These are phyloP conservation scores for Ophion obscuratus DNA, from an alignment of 2,888 invertebrate genomes.

Conservation along the genomic window DNA sequence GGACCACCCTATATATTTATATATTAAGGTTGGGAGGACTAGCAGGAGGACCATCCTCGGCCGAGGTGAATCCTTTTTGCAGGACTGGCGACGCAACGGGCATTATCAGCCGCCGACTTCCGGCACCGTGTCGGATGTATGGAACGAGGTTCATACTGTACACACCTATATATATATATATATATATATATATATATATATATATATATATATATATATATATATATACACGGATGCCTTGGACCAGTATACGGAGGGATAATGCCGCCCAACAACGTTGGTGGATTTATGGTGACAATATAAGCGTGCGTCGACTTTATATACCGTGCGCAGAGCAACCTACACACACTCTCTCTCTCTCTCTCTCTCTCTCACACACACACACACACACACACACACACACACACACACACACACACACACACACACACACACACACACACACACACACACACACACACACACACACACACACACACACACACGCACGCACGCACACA, in stretches of 20 bases:
- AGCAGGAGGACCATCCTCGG: conserved; percentile 8
- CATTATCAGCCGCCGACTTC: conserved; percentile 76
- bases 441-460: too few relatives aligned
- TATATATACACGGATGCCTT: not conserved
- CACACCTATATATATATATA: not conserved
- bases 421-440: too few relatives aligned
- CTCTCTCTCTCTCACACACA: too few relatives aligned
- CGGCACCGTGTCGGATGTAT: conserved; percentile 76
- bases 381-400: too few relatives aligned
- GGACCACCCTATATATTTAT: not conserved
- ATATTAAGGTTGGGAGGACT: conserved; percentile 3
- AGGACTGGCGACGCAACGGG: conserved; percentile 3
- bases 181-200: not conserved
- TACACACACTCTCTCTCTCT: not conserved
- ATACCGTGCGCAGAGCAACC: not conserved
- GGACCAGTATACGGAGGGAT: conserved; percentile 68
- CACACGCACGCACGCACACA: too few relatives aligned
- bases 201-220: too few relatives aligned
- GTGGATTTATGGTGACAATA: conserved; percentile 81
- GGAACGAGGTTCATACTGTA: conserved; percentile 64
- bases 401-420: too few relatives aligned
- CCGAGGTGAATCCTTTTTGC: conserved; percentile 34
- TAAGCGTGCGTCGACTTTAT: conserved; percentile 69
- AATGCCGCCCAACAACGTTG: conserved; percentile 75
- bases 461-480: too few relatives aligned